These are phyloP conservation scores for Choloepus didactylus DNA, from an alignment of 2,797 vertebrate genomes.

Conservation along the genomic window DNA sequence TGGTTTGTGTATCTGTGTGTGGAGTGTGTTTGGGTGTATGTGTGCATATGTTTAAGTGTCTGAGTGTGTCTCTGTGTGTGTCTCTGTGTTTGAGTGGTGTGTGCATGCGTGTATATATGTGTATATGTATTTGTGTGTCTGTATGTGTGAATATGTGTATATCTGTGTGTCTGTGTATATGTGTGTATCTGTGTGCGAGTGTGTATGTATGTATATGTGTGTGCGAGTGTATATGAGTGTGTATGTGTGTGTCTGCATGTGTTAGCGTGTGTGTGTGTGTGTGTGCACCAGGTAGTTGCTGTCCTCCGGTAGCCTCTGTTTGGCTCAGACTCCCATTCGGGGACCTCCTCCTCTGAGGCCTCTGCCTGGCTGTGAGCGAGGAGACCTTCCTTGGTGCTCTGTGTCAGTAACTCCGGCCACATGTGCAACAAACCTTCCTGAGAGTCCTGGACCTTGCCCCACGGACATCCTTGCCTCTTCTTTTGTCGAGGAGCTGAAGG, in stretches of 20 bases:
- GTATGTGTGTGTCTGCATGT: no score
- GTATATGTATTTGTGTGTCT: no score
- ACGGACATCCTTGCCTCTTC: neutral
- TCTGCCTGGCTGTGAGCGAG: neutral
- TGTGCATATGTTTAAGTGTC: neutral
- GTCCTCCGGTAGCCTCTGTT: neutral
- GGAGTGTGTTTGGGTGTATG: neutral
- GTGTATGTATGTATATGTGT: no score
- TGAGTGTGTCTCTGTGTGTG: neutral
- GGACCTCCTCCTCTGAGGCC: neutral
- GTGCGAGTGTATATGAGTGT: no score
- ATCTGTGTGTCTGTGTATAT: no score
- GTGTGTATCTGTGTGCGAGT: neutral
- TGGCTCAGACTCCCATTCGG: neutral
- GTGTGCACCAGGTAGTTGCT: accelerated
- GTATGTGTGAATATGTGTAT: no score
- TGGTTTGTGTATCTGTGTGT: neutral
- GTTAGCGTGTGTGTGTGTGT: neutral
- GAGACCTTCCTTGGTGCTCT: neutral
- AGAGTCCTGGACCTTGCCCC: neutral
- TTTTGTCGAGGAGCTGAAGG: neutral
- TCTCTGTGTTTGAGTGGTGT: no score
- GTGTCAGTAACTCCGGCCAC: neutral
- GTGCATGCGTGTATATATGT: no score
- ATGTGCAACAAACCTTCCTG: neutral